Conservation (phyloP, 2,113 vertebrate species). For the Saguinus imperator region DNA sequence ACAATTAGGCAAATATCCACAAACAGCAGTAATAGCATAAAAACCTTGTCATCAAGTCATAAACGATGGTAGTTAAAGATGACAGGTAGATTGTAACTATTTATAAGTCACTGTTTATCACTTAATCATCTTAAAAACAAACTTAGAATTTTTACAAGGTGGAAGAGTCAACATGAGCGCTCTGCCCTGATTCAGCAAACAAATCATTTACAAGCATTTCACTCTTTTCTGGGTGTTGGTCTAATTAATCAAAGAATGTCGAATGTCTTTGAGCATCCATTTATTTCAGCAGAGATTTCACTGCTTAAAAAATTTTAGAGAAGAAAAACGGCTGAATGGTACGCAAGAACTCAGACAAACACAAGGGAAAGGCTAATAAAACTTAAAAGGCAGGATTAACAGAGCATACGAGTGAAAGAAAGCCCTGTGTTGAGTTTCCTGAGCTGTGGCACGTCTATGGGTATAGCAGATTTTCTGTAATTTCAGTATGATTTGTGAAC, state of each 20-base stretch:
- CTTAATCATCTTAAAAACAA: constrained; percentile 22
- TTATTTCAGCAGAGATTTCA: neutral
- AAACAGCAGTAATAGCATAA: neutral
- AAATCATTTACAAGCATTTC: neutral
- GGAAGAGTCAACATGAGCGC: neutral
- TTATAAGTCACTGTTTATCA: constrained; percentile 52
- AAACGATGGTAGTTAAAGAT: constrained; percentile 56
- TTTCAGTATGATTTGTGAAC: neutral
- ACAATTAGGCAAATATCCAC: neutral
- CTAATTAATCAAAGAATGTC: neutral
- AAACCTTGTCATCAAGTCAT: constrained; percentile 41
- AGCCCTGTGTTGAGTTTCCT: accelerated
- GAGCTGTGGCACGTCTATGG: neutral
- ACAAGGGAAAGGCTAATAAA: neutral
- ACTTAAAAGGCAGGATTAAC: neutral
- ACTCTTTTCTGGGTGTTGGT: neutral
- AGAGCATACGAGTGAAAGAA: accelerated
- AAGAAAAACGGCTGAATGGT: neutral
- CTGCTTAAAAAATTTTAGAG: neutral
- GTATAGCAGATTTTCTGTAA: neutral
- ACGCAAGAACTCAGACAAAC: neutral
- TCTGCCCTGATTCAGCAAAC: neutral
- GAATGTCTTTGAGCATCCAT: neutral
- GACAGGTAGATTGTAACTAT: constrained; percentile 65
- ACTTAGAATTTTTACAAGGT: neutral